A percentile compares a stretch with the other conserved stretches of the same genome.
Conservation (phyloP, 2,888 invertebrate genomes). For the Eupithecia dodoneata region DNA sequence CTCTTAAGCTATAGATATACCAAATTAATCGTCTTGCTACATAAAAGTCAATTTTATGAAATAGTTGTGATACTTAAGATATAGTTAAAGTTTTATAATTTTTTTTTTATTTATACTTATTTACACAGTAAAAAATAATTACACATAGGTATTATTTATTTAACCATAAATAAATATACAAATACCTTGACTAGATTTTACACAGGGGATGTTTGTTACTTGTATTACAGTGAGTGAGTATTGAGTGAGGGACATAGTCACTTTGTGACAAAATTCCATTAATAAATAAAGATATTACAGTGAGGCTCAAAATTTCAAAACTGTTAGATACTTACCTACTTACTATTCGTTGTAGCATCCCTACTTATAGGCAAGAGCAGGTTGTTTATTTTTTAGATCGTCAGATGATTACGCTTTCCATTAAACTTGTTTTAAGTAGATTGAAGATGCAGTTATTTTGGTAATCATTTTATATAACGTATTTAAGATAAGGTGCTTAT, state of each 20-base stretch:
- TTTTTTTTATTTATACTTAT: too few species aligned
- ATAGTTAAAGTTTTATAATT: too few species aligned
- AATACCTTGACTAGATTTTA: not conserved
- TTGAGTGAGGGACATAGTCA: too few species aligned
- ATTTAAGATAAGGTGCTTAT: constrained; percentile 5
- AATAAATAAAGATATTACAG: too few species aligned
- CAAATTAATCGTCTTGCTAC: too few species aligned
- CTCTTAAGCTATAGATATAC: too few species aligned
- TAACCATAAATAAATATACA: not conserved
- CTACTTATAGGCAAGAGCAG: constrained; percentile 36
- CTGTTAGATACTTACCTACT: not conserved
- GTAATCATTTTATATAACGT: constrained; percentile 13
- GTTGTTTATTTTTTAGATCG: constrained; percentile 41
- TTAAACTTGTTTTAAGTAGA: constrained; percentile 40
- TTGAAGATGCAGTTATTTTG: constrained; percentile 32
- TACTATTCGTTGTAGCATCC: constrained; percentile 22
- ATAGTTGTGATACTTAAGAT: too few species aligned
- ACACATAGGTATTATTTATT: not conserved
- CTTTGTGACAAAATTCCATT: too few species aligned
- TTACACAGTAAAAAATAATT: too few species aligned
- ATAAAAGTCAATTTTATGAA: too few species aligned
- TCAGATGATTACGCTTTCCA: constrained; percentile 37
- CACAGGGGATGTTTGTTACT: too few species aligned
- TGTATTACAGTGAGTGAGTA: too few species aligned
- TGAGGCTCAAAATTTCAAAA: not conserved